Conservation (phyloP, 2,888 invertebrate species). For the Hipparchia semele region DNA sequence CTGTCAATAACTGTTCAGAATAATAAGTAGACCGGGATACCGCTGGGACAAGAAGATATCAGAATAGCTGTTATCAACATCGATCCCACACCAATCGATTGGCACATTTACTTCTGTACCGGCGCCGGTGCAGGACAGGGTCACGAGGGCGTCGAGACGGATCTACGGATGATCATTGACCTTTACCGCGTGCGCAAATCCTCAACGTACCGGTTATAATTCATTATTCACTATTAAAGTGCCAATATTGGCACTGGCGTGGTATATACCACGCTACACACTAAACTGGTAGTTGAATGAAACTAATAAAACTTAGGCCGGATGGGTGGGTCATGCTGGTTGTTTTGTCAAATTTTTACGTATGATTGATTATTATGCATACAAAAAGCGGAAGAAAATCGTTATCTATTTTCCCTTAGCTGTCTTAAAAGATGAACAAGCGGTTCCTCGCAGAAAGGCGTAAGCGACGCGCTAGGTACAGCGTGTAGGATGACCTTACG, state of each 20-base stretch:
- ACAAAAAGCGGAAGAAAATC: too few relatives aligned
- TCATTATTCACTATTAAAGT: constrained; percentile 59
- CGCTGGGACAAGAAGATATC: too few relatives aligned
- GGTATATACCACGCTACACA: constrained; percentile 13
- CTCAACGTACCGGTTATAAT: constrained; percentile 71
- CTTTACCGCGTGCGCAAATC: constrained; percentile 77
- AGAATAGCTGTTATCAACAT: not conserved
- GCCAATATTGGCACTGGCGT: too few relatives aligned
- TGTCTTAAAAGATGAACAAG: too few relatives aligned
- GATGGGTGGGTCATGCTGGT: not conserved
- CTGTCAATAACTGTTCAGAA: not conserved
- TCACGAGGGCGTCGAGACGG: constrained; percentile 80
- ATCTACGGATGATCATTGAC: constrained; percentile 83
- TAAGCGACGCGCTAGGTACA: too few relatives aligned
- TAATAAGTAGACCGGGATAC: not conserved
- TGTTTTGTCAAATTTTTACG: not conserved
- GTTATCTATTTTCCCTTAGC: too few relatives aligned
- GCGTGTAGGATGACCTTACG: too few relatives aligned
- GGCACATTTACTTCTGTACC: constrained; percentile 52
- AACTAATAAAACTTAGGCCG: not conserved
- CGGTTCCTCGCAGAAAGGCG: too few relatives aligned
- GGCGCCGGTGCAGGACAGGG: constrained; percentile 74
- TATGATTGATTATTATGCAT: not conserved
- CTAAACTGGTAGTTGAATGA: not conserved
- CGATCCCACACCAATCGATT: constrained; percentile 56